A percentile compares a stretch with the other conserved stretches of the same genome.
Conservation (phyloP, 2,888 invertebrate species). For the Rhynchonema sp. region DNA sequence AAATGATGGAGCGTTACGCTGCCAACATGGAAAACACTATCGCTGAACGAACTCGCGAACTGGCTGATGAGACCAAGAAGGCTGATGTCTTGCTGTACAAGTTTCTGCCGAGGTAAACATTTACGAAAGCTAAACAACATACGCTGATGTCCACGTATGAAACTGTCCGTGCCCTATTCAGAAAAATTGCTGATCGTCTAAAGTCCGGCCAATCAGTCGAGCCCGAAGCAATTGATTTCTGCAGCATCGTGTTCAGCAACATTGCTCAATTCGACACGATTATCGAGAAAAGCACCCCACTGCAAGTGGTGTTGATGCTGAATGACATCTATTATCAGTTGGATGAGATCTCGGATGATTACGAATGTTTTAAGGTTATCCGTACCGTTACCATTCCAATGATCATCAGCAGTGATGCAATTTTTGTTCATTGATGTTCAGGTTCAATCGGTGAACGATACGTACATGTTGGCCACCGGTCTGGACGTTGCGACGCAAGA, state of each 20-base stretch:
- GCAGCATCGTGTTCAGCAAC: conserved; percentile 73
- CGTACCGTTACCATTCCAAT: no score
- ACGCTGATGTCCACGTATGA: no score
- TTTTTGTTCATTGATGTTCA: no score
- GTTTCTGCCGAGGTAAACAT: conserved; percentile 45
- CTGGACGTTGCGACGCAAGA: neutral
- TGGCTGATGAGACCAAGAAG: conserved; percentile 87
- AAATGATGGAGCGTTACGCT: conserved; percentile 92
- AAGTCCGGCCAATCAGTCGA: conserved; percentile 71
- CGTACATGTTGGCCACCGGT: conserved; percentile 5
- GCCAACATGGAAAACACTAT: conserved; percentile 78
- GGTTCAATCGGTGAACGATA: conserved; percentile 7
- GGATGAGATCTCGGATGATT: conserved; percentile 49
- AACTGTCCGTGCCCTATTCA: no score
- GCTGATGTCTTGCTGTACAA: conserved; percentile 50
- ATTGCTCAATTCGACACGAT: conserved; percentile 79
- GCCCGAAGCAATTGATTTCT: conserved; percentile 72
- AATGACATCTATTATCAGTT: conserved; percentile 71
- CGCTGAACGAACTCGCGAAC: conserved; percentile 73
- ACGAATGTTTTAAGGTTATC: neutral
- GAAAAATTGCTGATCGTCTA: neutral
- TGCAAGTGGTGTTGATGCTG: conserved; percentile 49
- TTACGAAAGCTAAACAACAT: no score
- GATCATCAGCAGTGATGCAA: no score
- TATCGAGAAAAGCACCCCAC: conserved; percentile 75